Percentiles rank a stretch among this genome's conserved stretches.
phyloP scores from a whole-genome alignment of 2,888 invertebrate genomes.

The Dolichomitus sp. region DNA sequence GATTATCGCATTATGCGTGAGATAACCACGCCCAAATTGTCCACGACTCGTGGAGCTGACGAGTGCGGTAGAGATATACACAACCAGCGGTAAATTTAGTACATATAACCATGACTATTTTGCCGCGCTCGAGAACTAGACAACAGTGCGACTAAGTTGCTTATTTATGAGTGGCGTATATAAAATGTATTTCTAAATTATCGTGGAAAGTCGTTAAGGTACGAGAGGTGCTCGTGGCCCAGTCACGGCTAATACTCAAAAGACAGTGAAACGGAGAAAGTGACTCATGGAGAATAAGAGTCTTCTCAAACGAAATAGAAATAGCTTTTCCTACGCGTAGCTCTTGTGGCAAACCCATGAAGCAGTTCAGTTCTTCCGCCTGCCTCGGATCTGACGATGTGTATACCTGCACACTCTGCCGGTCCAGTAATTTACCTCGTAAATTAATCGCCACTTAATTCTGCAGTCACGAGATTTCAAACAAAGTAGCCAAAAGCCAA shows the following conservation, averaged over 20 bases:
- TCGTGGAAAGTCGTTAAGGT: constrained; percentile 72
- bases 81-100: background rate
- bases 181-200: constrained; percentile 67
- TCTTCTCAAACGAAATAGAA: constrained; percentile 68
- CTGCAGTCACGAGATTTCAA: constrained; percentile 38
- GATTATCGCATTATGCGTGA: constrained; percentile 47
- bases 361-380: constrained; percentile 50
- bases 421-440: constrained; percentile 44
- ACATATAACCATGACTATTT: background rate
- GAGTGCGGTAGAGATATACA: background rate
- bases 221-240: constrained; percentile 57
- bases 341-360: background rate
- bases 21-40: constrained; percentile 33
- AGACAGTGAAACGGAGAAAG: constrained; percentile 56
- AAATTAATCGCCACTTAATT: constrained; percentile 61
- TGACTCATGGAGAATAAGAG: constrained; percentile 64
- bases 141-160: constrained; percentile 37
- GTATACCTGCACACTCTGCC: background rate
- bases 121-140: constrained; percentile 11
- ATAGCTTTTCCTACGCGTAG: constrained; percentile 49
- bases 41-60: constrained; percentile 8
- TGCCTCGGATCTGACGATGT: constrained; percentile 20
- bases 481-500: constrained; percentile 27
- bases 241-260: constrained; percentile 55
- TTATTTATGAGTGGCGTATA: constrained; percentile 25